Conservation (phyloP, 2,113 vertebrate species). For the Dermatemys mawii region DNA sequence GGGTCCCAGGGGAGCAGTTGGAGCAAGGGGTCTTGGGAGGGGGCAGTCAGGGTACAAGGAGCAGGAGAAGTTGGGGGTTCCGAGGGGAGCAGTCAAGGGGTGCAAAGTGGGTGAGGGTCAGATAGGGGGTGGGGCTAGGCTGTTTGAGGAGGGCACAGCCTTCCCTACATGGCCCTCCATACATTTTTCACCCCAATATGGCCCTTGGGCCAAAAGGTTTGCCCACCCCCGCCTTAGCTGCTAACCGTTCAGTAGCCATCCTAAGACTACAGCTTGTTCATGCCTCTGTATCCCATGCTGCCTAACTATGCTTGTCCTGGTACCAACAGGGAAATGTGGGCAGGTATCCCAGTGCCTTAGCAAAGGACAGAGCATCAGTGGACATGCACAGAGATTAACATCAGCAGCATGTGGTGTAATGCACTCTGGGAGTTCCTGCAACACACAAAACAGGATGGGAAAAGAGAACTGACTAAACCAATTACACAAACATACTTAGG, state of each 20-base stretch:
- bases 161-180: too few species aligned
- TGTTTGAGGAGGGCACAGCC: too few species aligned
- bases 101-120: too few species aligned
- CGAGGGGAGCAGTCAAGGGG: too few species aligned
- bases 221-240: too few species aligned
- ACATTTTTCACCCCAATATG: too few species aligned
- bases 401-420: not conserved
- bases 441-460: not conserved
- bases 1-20: too few species aligned
- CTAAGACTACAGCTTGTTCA: not conserved
- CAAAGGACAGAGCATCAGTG: not conserved
- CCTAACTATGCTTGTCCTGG: not conserved
- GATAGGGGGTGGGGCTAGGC: too few species aligned
- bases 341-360: not conserved
- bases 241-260: not conserved
- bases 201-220: too few species aligned
- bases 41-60: too few species aligned
- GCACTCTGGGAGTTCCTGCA: not conserved
- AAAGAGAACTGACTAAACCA: not conserved
- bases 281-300: fast-evolving
- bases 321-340: fast-evolving
- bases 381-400: not conserved
- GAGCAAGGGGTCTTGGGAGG: too few species aligned
- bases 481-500: not conserved
- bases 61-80: too few species aligned